Percentiles rank a stretch among this genome's conserved stretches.
Evolutionary conservation across 2,888 invertebrate species (phyloP).

Genomic region (Gnatocerus cornutus): DNA sequence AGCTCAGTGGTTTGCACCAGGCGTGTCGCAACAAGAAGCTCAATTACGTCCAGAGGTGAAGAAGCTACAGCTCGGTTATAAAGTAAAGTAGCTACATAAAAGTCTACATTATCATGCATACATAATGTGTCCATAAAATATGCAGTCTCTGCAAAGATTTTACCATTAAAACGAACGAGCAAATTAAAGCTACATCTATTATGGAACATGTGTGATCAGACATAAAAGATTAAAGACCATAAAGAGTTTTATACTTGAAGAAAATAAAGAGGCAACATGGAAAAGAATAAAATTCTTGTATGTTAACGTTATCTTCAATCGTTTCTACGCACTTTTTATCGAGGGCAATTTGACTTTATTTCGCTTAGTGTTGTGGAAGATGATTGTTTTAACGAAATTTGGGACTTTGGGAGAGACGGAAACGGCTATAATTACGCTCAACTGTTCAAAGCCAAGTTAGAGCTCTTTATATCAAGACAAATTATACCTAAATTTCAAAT

Average conservation of each 20-base stretch:
- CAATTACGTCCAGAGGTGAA: slow-evolving; percentile 28
- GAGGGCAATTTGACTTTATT: slow-evolving; percentile 18
- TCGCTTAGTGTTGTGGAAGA: slow-evolving; percentile 24
- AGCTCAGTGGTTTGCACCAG: slow-evolving; percentile 25
- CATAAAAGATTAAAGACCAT: slow-evolving; percentile 14
- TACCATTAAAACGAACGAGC: slow-evolving; percentile 16
- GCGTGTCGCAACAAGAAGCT: slow-evolving; percentile 24
- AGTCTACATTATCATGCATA: neutral
- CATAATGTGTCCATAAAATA: neutral
- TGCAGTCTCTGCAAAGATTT: neutral
- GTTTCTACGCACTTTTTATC: slow-evolving; percentile 23
- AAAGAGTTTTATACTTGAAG: slow-evolving; percentile 14
- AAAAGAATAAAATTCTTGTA: slow-evolving; percentile 19
- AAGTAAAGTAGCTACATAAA: neutral
- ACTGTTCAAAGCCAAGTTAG: neutral
- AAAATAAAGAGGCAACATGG: slow-evolving; percentile 12
- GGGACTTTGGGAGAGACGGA: slow-evolving; percentile 3
- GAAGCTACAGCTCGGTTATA: neutral
- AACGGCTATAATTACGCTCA: slow-evolving; percentile 21
- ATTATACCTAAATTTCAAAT: no score
- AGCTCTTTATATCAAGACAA: slow-evolving; percentile 10
- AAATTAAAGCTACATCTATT: slow-evolving; percentile 16
- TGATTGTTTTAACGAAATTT: slow-evolving; percentile 28
- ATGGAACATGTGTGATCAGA: slow-evolving; percentile 11
- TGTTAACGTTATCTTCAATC: slow-evolving; percentile 16